Percentiles rank a stretch among this genome's conserved stretches.
These are phyloP conservation scores for Netelia fuscicornis DNA, from an alignment of 2,888 invertebrate genomes.

Conservation along the genomic window DNA sequence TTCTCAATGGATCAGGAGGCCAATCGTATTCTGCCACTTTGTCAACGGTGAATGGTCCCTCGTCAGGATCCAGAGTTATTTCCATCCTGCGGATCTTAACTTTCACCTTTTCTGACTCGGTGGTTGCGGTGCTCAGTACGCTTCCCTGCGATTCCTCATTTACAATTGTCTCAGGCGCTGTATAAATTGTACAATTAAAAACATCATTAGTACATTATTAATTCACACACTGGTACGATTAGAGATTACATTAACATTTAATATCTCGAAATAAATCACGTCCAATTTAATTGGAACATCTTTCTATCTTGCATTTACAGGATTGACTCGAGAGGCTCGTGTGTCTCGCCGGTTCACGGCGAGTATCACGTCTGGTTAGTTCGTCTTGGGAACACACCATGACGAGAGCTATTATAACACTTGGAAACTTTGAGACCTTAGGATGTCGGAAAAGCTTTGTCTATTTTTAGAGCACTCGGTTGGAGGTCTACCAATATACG, in stretches of 20 bases:
- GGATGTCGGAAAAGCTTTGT: constrained; percentile 77
- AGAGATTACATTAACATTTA: neutral
- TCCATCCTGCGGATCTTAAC: constrained; percentile 84
- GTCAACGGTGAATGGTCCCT: constrained; percentile 90
- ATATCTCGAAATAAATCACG: constrained; percentile 2
- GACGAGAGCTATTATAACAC: constrained; percentile 60
- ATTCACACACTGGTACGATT: neutral
- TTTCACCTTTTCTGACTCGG: constrained; percentile 86
- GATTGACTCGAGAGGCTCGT: neutral
- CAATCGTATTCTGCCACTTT: constrained; percentile 97
- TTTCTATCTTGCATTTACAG: constrained; percentile 4
- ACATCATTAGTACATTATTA: neutral
- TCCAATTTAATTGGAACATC: neutral
- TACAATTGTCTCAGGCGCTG: constrained; percentile 83
- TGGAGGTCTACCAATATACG: constrained; percentile 81
- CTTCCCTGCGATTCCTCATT: constrained; percentile 94
- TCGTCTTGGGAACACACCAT: constrained; percentile 50
- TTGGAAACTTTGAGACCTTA: constrained; percentile 76
- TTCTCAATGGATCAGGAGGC: constrained; percentile 91
- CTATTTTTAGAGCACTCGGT: constrained; percentile 82
- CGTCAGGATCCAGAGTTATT: constrained; percentile 84
- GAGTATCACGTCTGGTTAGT: constrained; percentile 29
- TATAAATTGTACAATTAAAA: constrained; percentile 50
- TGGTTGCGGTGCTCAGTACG: constrained; percentile 90
- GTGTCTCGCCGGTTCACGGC: constrained; percentile 56